Evolutionary conservation across 2,797 vertebrate genomes (phyloP).

Genomic region (Hydrolagus colliei): DNA sequence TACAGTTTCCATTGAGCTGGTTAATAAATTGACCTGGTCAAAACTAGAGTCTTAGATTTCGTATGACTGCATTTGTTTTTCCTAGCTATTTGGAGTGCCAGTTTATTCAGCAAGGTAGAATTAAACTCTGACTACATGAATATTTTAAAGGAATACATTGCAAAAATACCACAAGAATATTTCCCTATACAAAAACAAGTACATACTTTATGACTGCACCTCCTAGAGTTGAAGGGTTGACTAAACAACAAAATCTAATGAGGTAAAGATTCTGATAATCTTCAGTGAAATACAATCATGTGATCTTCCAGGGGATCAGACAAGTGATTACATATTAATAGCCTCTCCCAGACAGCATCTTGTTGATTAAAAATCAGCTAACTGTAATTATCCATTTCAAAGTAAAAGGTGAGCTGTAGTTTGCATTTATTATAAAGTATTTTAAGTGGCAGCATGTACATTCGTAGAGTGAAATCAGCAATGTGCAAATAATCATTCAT

Average conservation of each 20-base stretch:
- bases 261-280: not conserved
- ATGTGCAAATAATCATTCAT: not conserved
- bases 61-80: not conserved
- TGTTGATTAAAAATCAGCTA: constrained; percentile 8
- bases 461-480: not conserved
- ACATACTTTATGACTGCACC: not conserved
- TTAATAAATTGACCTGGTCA: not conserved
- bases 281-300: constrained; percentile 19
- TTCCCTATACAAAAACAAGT: not conserved
- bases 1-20: not conserved
- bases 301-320: not conserved
- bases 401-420: not conserved
- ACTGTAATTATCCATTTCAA: constrained; percentile 4
- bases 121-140: not conserved
- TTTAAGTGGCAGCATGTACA: not conserved
- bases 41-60: not conserved
- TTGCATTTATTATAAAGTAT: constrained; percentile 23
- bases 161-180: not conserved
- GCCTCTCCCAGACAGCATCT: not conserved
- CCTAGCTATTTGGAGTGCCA: not conserved
- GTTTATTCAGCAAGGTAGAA: not conserved
- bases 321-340: not conserved
- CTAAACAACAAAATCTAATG: not conserved
- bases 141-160: not conserved
- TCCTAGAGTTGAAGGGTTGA: constrained; percentile 3